A percentile compares a stretch with the other conserved stretches of the same genome.
Conservation (phyloP, 2,888 invertebrate species). For the Nesidiocoris tenuis region DNA sequence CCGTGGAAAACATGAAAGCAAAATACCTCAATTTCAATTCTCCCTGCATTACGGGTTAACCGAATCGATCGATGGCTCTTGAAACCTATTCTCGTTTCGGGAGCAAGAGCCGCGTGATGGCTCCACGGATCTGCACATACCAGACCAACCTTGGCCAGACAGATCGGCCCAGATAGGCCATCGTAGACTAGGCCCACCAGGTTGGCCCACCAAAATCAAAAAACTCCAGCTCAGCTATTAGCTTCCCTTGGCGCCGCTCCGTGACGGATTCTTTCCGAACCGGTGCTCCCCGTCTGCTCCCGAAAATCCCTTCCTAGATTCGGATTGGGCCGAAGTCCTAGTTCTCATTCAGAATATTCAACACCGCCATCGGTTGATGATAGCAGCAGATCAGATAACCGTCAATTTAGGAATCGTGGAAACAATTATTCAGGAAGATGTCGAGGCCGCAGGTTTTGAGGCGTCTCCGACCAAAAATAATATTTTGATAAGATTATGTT, state of each 20-base stretch:
- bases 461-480: too few relatives aligned
- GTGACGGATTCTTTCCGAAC: slow-evolving; percentile 27
- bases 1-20: too few relatives aligned
- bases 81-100: too few relatives aligned
- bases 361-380: slow-evolving; percentile 1
- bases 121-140: neutral
- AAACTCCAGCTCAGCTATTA: slow-evolving; percentile 26
- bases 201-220: slow-evolving; percentile 24
- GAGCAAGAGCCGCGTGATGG: neutral
- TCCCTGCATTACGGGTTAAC: too few relatives aligned
- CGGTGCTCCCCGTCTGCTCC: slow-evolving; percentile 31
- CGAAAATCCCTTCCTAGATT: slow-evolving; percentile 28
- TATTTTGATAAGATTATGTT: too few relatives aligned
- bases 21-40: too few relatives aligned
- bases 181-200: too few relatives aligned
- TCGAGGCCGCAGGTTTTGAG: too few relatives aligned
- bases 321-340: slow-evolving; percentile 2
- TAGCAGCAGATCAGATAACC: neutral
- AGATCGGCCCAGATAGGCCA: neutral
- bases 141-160: neutral
- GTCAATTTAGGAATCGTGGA: too few relatives aligned
- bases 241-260: slow-evolving; percentile 33
- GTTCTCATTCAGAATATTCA: slow-evolving; percentile 10
- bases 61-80: too few relatives aligned
- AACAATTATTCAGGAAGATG: too few relatives aligned